Percentiles rank a stretch among this genome's conserved stretches.
These are phyloP conservation scores for Drosophila sturtevanti DNA, from an alignment of 1,140 invertebrate species.

Conservation along the genomic window DNA sequence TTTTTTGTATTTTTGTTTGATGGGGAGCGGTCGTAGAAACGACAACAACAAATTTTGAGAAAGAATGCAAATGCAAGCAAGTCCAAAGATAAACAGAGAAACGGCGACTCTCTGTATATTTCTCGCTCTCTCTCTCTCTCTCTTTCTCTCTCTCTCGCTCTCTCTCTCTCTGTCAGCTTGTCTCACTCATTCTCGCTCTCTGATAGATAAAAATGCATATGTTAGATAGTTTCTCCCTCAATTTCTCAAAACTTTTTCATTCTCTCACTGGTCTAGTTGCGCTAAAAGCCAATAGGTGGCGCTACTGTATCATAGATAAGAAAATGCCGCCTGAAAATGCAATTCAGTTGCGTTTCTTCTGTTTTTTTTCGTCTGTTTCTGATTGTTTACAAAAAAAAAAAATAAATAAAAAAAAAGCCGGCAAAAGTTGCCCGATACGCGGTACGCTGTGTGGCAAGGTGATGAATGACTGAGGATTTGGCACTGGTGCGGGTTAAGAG, in stretches of 20 bases:
- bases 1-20: constrained; percentile 33
- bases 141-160: not conserved
- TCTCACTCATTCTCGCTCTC: constrained; percentile 10
- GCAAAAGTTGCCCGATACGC: not conserved
- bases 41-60: constrained; percentile 27
- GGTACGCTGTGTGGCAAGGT: not conserved
- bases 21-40: constrained; percentile 68
- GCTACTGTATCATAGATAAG: constrained; percentile 35
- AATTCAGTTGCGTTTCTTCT: constrained; percentile 37
- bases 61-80: constrained; percentile 52
- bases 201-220: constrained; percentile 22
- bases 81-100: constrained; percentile 73
- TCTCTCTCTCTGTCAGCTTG: no score
- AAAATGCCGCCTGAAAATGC: constrained; percentile 25
- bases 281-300: constrained; percentile 56
- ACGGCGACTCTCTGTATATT: not conserved
- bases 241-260: constrained; percentile 20
- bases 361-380: constrained; percentile 20
- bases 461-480: not conserved
- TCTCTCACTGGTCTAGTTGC: constrained; percentile 45
- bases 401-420: constrained; percentile 2
- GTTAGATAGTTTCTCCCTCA: constrained; percentile 30
- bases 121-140: not conserved
- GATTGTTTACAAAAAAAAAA: constrained; percentile 42
- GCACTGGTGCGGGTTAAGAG: not conserved